A percentile compares a stretch with the other conserved stretches of the same genome.
phyloP scores from a whole-genome alignment of 2,113 vertebrate species.

The Drymodes brunneopygia region DNA sequence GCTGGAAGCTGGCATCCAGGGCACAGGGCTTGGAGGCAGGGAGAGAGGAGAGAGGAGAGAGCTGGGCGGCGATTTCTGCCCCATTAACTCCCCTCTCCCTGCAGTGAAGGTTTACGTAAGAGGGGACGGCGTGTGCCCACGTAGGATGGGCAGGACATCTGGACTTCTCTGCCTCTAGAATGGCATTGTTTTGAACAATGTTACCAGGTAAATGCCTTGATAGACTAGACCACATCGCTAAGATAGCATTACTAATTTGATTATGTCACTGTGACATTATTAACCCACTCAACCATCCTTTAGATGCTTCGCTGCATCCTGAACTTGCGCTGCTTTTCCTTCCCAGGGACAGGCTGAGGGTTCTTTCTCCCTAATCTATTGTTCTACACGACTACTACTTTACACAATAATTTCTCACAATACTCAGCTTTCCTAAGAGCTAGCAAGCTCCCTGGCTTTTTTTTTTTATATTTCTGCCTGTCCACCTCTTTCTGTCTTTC shows the following conservation, averaged over 20 bases:
- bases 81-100: background rate
- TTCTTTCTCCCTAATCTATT: conserved; percentile 38
- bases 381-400: background rate
- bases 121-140: fast-evolving
- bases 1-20: background rate
- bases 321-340: conserved; percentile 4
- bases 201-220: conserved; percentile 54
- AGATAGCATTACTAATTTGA: conserved; percentile 63
- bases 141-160: background rate
- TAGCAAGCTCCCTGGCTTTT: background rate
- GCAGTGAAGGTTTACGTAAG: background rate
- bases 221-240: background rate
- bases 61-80: background rate
- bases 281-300: conserved; percentile 55
- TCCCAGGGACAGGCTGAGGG: background rate
- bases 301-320: conserved; percentile 25
- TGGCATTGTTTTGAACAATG: background rate
- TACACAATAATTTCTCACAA: conserved; percentile 26
- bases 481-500: background rate
- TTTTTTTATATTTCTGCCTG: background rate
- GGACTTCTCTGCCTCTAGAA: background rate
- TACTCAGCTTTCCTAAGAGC: background rate
- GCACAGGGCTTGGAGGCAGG: background rate
- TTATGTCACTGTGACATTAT: conserved; percentile 56
- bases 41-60: background rate